These are phyloP conservation scores for Potorous gilbertii DNA, from an alignment of 2,797 vertebrate genomes.

Conservation along the genomic window DNA sequence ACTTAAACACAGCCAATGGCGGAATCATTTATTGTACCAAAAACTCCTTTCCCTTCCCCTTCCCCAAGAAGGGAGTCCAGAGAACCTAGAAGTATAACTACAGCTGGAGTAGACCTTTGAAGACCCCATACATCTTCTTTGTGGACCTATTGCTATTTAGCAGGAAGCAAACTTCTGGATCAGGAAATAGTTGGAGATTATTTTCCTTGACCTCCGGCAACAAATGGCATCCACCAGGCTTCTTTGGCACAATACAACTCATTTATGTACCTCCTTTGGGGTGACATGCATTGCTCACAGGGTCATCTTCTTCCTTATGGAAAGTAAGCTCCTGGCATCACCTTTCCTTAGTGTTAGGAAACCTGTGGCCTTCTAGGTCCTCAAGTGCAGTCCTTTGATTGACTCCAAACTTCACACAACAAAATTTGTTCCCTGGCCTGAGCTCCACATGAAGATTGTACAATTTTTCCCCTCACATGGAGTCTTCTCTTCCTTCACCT, in stretches of 20 bases:
- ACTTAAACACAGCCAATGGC: background rate
- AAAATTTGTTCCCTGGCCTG: too few relatives aligned
- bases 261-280: background rate
- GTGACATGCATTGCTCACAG: background rate
- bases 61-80: background rate
- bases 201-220: background rate
- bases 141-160: background rate
- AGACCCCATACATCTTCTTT: background rate
- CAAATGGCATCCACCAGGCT: background rate
- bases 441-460: too few relatives aligned
- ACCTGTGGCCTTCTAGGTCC: too few relatives aligned
- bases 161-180: background rate
- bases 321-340: background rate
- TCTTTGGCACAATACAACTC: background rate
- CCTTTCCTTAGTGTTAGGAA: background rate
- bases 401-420: too few relatives aligned
- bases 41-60: background rate
- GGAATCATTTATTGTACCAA: background rate
- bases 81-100: background rate
- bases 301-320: background rate
- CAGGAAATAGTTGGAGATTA: background rate
- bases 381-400: too few relatives aligned
- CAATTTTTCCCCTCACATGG: too few relatives aligned
- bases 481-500: too few relatives aligned
- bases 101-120: background rate